Conservation (phyloP, 92 coral and sea anemone genomes). For the Zoanthus sansibaricus region DNA sequence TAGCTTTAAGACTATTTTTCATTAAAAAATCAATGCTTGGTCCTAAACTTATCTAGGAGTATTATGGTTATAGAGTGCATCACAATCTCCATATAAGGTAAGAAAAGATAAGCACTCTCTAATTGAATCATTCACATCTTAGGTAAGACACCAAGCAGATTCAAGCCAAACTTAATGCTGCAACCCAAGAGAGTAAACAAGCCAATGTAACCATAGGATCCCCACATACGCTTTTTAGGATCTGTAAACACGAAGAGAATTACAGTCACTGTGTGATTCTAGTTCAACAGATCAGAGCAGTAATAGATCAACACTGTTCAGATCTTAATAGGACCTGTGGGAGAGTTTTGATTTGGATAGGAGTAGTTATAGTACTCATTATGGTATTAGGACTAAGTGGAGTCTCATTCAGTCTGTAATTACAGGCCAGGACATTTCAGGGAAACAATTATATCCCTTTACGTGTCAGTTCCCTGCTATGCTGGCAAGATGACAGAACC, state of each 20-base stretch:
- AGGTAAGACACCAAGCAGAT: slow-evolving; percentile 55
- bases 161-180: slow-evolving; percentile 73
- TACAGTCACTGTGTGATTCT: too few relatives aligned
- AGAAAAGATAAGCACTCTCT: not conserved
- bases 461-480: too few relatives aligned
- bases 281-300: not conserved
- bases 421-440: too few relatives aligned
- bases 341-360: not conserved
- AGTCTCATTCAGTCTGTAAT: too few relatives aligned
- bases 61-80: not conserved
- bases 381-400: too few relatives aligned
- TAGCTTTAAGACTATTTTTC: too few relatives aligned
- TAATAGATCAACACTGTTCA: too few relatives aligned
- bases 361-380: not conserved
- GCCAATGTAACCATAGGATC: slow-evolving; percentile 82
- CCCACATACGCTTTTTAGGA: slow-evolving; percentile 82
- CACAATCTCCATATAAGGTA: not conserved
- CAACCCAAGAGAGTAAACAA: slow-evolving; percentile 74
- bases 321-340: too few relatives aligned
- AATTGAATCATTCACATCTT: not conserved
- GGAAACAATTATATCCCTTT: too few relatives aligned
- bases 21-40: too few relatives aligned
- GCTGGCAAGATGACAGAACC: too few relatives aligned
- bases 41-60: not conserved
- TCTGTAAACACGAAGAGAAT: slow-evolving; percentile 52